Evolutionary conservation across 1,140 invertebrate species (phyloP).

Genomic region (Drosophila nigromelanica): DNA sequence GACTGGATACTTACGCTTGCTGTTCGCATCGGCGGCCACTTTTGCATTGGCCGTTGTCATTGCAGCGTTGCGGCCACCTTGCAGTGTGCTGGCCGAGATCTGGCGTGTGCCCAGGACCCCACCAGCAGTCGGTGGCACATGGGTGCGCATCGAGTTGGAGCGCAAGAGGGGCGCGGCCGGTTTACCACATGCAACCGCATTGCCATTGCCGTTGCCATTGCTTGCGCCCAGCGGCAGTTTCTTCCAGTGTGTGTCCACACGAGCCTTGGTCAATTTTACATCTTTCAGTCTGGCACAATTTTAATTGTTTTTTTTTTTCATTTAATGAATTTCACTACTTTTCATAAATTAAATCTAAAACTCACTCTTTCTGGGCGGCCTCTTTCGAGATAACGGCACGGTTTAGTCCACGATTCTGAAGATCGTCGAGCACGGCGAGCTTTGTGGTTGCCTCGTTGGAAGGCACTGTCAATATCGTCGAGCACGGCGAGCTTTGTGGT

Average conservation of each 20-base stretch:
- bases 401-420: conserved; percentile 77
- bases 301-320: no score
- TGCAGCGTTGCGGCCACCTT: conserved; percentile 9
- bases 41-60: conserved; percentile 42
- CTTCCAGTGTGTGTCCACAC: conserved; percentile 82
- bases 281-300: conserved; percentile 58
- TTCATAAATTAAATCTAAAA: conserved; percentile 7
- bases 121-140: background rate
- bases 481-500: conserved; percentile 77
- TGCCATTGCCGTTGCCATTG: conserved; percentile 1
- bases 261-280: conserved; percentile 71
- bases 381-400: conserved; percentile 57
- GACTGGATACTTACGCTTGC: conserved; percentile 54
- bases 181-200: conserved; percentile 4
- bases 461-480: conserved; percentile 52
- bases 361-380: conserved; percentile 76
- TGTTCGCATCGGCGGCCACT: no score
- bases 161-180: conserved; percentile 62
- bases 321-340: no score
- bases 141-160: conserved; percentile 68
- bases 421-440: conserved; percentile 74
- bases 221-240: conserved; percentile 53
- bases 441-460: conserved; percentile 70
- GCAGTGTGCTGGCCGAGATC: conserved; percentile 18
- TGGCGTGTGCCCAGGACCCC: conserved; percentile 16